Base-by-base conservation (phyloP, 2,888 invertebrate genomes). In the Drosophila nr. perissopoda region DNA sequence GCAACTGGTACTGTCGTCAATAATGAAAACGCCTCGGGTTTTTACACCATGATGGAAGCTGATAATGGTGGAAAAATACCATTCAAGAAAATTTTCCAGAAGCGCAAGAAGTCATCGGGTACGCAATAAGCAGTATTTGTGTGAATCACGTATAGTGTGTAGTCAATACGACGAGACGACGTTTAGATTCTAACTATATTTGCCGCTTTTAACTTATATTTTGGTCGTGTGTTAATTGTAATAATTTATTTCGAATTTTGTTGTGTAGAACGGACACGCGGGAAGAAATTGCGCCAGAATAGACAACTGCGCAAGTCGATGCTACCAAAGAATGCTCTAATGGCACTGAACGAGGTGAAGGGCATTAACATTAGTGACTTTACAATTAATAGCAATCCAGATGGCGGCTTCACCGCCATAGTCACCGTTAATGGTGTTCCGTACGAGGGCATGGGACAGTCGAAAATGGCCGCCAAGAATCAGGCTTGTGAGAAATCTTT, bases 341-440 rank as follows among this genome's bases (percentile, higher is more conserved):
- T 97, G 96, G 96, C 97, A 71, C 94, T 98, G 60, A 97, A 98
- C 92, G 98, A 98, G 94, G 95, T 98, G 89, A 94, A 92, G 69
- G 92, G 92, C 16, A 88, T 92, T 34, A 83, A 83, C 31, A 90
- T 93, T 5, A 90, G 92, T 13, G 93, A 93, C 48, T 93, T 92
- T 25, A 82, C 81, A 5, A 90, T 92, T 2, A 90, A 85, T 42
- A 85, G 76, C 49, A 90, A 90, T 69, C 70, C 78, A 11, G 90
- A 90, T 60, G 92, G 92, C 10, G 93, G 93, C 1, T 95, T 94
- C 91, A 94, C 94, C 57, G 93, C 94, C 6, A 86, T 93, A 83
- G 94, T 94, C n/a, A 85, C 94, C 87, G 94, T 96, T 36, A 96
- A 96, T 82, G 95, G 95, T 4, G 94, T 94, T 74, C 94, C 94